phyloP scores from a whole-genome alignment of 2,888 invertebrate genomes.

The Zygogramma bicolorata region DNA sequence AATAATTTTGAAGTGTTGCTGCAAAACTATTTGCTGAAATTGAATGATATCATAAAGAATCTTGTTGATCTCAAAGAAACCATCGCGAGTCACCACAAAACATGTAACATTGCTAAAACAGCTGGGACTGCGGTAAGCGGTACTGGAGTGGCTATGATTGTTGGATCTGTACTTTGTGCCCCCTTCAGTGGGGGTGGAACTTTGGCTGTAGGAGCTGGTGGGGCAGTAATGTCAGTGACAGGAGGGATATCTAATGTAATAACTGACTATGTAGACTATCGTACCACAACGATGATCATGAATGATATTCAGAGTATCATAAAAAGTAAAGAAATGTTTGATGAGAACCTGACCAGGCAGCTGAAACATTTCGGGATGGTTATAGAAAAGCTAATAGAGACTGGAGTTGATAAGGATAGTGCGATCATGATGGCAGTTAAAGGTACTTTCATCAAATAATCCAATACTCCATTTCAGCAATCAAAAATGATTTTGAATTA shows the following conservation, averaged over 20 bases:
- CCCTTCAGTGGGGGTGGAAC: conserved; percentile 47
- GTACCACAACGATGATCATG: conserved; percentile 47
- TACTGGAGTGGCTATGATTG: conserved; percentile 48
- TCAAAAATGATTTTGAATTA: no score
- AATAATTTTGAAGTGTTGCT: conserved; percentile 41
- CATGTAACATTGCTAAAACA: conserved; percentile 46
- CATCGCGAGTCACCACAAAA: conserved; percentile 44
- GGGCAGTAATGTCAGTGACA: conserved; percentile 51
- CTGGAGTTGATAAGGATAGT: conserved; percentile 43
- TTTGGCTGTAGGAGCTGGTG: conserved; percentile 48
- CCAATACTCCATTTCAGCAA: no score
- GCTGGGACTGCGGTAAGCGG: conserved; percentile 47
- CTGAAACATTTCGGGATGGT: conserved; percentile 46
- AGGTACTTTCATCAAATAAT: conserved; percentile 35
- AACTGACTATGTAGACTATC: conserved; percentile 50
- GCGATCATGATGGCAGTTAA: conserved; percentile 49
- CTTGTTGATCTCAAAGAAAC: conserved; percentile 40
- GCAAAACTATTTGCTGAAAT: conserved; percentile 44
- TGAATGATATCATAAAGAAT: conserved; percentile 43
- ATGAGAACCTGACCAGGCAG: conserved; percentile 45
- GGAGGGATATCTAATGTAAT: conserved; percentile 48
- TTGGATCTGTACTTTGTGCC: conserved; percentile 46
- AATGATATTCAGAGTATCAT: conserved; percentile 45
- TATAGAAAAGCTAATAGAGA: conserved; percentile 44
- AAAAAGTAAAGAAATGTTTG: conserved; percentile 47